A percentile compares a stretch with the other conserved stretches of the same genome.
Conservation (phyloP, 2,888 invertebrate species). For the Xanthorhoe designata region DNA sequence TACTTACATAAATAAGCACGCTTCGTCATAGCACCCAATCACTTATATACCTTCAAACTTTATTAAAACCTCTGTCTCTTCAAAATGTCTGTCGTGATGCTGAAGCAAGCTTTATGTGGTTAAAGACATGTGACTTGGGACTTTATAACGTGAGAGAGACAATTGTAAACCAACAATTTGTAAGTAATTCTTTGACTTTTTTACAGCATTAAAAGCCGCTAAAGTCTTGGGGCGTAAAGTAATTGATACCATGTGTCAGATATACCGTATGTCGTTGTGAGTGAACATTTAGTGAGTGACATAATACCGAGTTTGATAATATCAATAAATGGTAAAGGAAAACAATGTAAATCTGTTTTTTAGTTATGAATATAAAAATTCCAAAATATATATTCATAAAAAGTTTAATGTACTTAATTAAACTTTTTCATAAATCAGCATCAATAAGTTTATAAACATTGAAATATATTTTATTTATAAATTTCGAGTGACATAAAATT, state of each 20-base stretch:
- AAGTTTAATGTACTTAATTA: too few species aligned
- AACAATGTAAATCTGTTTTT: too few species aligned
- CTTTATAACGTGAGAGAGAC: slow-evolving; percentile 26
- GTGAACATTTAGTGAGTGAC: slow-evolving; percentile 1
- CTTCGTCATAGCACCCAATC: slow-evolving; percentile 3
- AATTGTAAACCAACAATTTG: slow-evolving; percentile 24
- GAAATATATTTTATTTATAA: too few species aligned
- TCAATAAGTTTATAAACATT: too few species aligned
- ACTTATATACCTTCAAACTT: neutral
- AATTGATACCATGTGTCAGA: slow-evolving; percentile 10
- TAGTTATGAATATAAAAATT: too few species aligned
- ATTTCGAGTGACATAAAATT: too few species aligned
- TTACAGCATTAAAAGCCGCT: slow-evolving; percentile 13
- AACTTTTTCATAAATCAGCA: too few species aligned
- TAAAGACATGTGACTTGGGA: slow-evolving; percentile 9
- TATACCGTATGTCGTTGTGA: slow-evolving; percentile 8
- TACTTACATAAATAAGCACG: slow-evolving; percentile 12
- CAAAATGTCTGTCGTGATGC: neutral
- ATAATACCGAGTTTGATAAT: neutral
- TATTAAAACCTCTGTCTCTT: neutral
- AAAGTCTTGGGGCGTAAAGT: slow-evolving; percentile 24
- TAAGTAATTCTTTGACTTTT: slow-evolving; percentile 4
- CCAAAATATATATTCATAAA: too few species aligned
- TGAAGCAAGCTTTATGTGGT: slow-evolving; percentile 19
- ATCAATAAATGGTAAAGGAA: too few species aligned